These are phyloP conservation scores for Saturnia japonica DNA, from an alignment of 2,888 invertebrate genomes.

Conservation along the genomic window DNA sequence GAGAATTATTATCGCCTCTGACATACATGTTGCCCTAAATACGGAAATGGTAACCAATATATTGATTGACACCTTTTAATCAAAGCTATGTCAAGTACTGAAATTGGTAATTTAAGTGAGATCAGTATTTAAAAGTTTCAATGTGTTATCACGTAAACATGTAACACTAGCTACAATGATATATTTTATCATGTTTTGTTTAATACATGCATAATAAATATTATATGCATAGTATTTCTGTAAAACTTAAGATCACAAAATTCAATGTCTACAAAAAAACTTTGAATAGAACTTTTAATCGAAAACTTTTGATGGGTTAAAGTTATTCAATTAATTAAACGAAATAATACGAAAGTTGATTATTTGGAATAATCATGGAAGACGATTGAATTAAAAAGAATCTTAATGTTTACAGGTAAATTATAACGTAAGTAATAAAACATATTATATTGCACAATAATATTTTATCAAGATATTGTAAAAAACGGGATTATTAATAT, in stretches of 20 bases:
- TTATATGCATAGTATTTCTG: background rate
- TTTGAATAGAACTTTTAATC: background rate
- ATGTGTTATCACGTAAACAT: background rate
- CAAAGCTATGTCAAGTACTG: background rate
- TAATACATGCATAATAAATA: background rate
- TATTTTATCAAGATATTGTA: background rate
- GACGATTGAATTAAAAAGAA: background rate
- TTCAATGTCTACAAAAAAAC: background rate
- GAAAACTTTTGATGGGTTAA: background rate
- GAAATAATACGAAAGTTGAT: background rate
- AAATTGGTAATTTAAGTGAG: constrained; percentile 14
- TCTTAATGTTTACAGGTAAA: background rate
- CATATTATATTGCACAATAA: constrained; percentile 2
- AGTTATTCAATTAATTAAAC: background rate
- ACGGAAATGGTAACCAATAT: constrained; percentile 12
- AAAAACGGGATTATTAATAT: background rate
- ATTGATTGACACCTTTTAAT: background rate
- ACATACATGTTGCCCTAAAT: background rate
- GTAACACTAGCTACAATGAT: constrained; percentile 6
- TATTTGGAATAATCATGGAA: background rate
- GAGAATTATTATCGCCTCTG: background rate
- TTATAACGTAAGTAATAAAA: background rate
- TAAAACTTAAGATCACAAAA: background rate
- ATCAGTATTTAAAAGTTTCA: constrained; percentile 5
- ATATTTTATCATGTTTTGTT: background rate